A percentile compares a stretch with the other conserved stretches of the same genome.
phyloP scores from a whole-genome alignment of 2,797 vertebrate genomes.

The Squalus acanthias region DNA sequence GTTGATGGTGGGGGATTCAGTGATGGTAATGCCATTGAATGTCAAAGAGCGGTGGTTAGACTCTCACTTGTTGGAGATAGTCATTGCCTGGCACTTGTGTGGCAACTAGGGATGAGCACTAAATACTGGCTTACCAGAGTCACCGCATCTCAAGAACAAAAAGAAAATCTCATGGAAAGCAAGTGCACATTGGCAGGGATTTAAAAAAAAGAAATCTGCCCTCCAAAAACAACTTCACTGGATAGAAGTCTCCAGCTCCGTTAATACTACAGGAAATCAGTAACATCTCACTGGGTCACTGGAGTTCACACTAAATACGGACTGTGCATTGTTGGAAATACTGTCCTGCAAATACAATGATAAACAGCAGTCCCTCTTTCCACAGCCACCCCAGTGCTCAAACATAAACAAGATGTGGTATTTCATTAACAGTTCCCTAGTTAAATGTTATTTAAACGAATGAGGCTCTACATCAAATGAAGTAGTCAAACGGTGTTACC shows the following conservation, averaged over 20 bases:
- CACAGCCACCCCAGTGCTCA: conserved; percentile 26
- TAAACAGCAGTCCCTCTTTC: background rate
- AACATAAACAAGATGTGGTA: conserved; percentile 38
- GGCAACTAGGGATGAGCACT: background rate
- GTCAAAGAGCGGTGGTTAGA: no score
- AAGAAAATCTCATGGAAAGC: no score
- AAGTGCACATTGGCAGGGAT: background rate
- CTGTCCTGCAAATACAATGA: background rate
- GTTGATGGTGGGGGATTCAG: no score
- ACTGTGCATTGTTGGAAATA: background rate
- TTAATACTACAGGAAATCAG: background rate
- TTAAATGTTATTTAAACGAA: background rate
- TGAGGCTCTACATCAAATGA: background rate
- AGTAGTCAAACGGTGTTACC: conserved; percentile 55
- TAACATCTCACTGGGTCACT: background rate
- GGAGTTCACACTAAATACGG: background rate
- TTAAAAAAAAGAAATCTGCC: background rate
- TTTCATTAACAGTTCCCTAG: background rate
- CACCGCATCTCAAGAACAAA: no score
- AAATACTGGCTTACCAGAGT: background rate
- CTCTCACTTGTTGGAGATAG: no score
- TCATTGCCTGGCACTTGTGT: background rate
- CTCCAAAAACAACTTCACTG: background rate
- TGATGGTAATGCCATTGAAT: no score
- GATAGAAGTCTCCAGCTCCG: background rate